These are phyloP conservation scores for Muscicapa comitata DNA, from an alignment of 2,797 vertebrate species.

Conservation along the genomic window DNA sequence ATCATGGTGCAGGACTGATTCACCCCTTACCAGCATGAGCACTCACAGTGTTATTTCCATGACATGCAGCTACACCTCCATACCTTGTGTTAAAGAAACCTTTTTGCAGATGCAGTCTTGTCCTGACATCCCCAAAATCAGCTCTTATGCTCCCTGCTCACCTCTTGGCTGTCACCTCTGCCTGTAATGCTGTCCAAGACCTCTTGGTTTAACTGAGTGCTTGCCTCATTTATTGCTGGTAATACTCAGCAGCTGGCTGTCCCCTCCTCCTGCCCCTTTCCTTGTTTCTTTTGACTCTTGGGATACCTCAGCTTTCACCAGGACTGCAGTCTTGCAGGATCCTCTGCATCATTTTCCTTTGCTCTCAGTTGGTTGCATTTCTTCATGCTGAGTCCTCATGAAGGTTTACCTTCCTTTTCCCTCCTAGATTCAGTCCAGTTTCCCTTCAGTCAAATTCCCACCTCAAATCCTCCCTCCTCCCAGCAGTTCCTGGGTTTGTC, in stretches of 20 bases:
- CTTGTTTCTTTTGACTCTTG: not conserved
- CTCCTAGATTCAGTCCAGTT: not conserved
- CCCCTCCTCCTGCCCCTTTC: not conserved
- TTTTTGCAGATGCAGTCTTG: not conserved
- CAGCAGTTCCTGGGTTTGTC: not conserved
- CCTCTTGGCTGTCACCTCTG: not conserved
- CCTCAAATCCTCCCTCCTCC: not conserved
- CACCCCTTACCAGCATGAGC: not conserved
- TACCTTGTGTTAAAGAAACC: not conserved
- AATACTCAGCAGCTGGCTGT: not conserved
- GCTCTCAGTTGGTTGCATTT: not conserved
- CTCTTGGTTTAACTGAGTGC: not conserved
- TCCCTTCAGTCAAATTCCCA: not conserved
- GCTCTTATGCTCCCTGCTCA: not conserved
- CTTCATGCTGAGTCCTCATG: not conserved
- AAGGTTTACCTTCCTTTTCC: not conserved
- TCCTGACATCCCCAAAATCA: not conserved
- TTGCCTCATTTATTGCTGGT: not conserved
- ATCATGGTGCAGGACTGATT: not conserved
- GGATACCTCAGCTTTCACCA: not conserved
- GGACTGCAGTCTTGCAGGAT: not conserved
- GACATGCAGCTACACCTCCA: not conserved
- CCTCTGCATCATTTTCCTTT: not conserved
- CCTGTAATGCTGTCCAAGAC: not conserved
- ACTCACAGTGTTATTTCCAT: not conserved